A percentile compares a stretch with the other conserved stretches of the same genome.
Evolutionary conservation across 92 coral and sea anemone species (phyloP).

Genomic region (Zoanthus solanderi): DNA sequence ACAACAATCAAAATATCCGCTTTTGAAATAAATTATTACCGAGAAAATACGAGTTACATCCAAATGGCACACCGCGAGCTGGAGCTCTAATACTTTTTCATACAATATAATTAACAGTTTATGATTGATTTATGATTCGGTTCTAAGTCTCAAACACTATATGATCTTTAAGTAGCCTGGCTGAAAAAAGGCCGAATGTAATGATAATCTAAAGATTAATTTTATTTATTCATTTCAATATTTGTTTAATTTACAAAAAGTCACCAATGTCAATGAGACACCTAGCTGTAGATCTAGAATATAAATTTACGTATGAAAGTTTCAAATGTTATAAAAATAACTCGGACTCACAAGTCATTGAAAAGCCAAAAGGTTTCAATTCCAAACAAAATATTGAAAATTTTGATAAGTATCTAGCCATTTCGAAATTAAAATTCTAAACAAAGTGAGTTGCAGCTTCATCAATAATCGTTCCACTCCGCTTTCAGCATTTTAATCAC

Average conservation of each 20-base stretch:
- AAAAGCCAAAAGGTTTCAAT: too few species aligned
- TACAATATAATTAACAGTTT: neutral
- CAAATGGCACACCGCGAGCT: too few species aligned
- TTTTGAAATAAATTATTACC: too few species aligned
- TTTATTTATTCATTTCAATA: neutral
- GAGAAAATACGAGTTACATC: too few species aligned
- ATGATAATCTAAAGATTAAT: conserved; percentile 4
- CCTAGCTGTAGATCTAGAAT: neutral
- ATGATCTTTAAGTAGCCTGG: neutral
- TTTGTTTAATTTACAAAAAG: too few species aligned
- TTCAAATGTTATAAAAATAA: neutral
- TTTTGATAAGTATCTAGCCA: too few species aligned
- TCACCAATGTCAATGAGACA: neutral
- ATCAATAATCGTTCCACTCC: neutral
- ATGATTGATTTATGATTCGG: neutral
- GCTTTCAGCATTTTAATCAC: neutral
- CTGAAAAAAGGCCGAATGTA: neutral
- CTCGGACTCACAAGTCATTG: too few species aligned
- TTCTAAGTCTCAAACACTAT: neutral
- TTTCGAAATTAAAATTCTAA: neutral
- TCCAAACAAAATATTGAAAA: too few species aligned
- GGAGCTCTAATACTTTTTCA: neutral
- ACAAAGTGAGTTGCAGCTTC: neutral
- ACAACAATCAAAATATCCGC: neutral
- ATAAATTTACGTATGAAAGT: neutral